A percentile compares a stretch with the other conserved stretches of the same genome.
Conservation (phyloP, 2,797 vertebrate genomes). For the Glossophaga mutica region DNA sequence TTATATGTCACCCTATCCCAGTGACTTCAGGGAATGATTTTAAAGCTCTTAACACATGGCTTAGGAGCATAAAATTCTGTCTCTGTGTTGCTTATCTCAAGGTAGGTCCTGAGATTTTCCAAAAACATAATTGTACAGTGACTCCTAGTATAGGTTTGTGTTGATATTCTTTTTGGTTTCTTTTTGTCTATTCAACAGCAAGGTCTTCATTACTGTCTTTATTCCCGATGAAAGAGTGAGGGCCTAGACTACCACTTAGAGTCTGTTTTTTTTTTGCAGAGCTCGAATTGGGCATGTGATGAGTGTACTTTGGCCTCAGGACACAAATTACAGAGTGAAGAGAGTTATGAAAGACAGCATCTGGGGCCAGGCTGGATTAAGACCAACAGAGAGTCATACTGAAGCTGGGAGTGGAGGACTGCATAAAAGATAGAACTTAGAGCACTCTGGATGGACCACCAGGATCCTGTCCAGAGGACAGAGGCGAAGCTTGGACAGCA, state of each 20-base stretch:
- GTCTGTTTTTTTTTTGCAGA: background rate
- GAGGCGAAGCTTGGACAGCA: background rate
- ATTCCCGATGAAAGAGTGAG: background rate
- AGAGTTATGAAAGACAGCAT: background rate
- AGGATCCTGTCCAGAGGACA: background rate
- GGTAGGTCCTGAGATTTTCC: background rate
- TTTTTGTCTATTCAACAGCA: background rate
- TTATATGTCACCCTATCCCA: background rate
- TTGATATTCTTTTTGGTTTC: background rate
- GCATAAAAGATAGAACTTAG: background rate
- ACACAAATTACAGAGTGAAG: background rate
- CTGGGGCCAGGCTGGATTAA: background rate
- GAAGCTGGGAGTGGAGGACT: background rate
- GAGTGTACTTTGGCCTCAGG: background rate
- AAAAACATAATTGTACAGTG: background rate
- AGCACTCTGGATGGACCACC: background rate
- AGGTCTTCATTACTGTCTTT: background rate
- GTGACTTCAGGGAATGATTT: background rate
- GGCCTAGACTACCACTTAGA: background rate
- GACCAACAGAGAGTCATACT: background rate
- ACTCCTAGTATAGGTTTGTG: background rate
- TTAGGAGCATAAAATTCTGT: background rate
- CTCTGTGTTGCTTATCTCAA: background rate
- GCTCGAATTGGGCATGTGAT: background rate
- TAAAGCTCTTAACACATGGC: background rate